Base-by-base conservation (phyloP, 2,888 invertebrate species). In the Carterocephalus palaemon region DNA sequence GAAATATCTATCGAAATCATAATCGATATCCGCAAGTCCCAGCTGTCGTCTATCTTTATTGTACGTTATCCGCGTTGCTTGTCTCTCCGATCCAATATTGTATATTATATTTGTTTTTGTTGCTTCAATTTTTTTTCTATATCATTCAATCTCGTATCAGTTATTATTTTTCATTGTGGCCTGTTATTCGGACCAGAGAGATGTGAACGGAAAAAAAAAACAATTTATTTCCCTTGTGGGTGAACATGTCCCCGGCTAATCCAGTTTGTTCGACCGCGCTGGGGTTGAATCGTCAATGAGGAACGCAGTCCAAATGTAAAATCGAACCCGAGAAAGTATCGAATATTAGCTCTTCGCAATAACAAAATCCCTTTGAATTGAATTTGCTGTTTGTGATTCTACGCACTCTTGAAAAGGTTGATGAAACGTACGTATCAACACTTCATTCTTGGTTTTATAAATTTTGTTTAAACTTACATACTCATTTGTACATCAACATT, bases 261-360 rank as follows among this genome's bases (percentile, higher is more conserved):
- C 83, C 77, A 78, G 84, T 84, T 84, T 84, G 82, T 82, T 75
- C 77, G 82, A 75, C 77, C 78, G 83, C 74, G 76, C 83, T 82
- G 81, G 84, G 84, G 84, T 82, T 83, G 84, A 83, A 84, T 85
- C 74, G 71, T 70, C 84, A 84, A 84, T 84, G 84, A 84, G 83
- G 62, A 73, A 62, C 67, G 67, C 68, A 73, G 75, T 72, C 77
- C 72, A 76, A 82, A 79, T 76, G 75, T 78, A 75, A 80, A 81
- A 79, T 70, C 74, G 73, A 66, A 65, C 70, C 64, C 65, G 69
- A 65, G 66, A 64, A 73, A 75, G 74, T 76, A 77, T 75, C 72
- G 72, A 72, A 73, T 75, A 76, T 78, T 72, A 74, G 66, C 70
- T 71, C 67, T 71, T 72, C 64, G 56, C 75, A 70, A 75, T 78